These are phyloP conservation scores for Vultur gryphus DNA, from an alignment of 2,797 vertebrate species.

Conservation along the genomic window DNA sequence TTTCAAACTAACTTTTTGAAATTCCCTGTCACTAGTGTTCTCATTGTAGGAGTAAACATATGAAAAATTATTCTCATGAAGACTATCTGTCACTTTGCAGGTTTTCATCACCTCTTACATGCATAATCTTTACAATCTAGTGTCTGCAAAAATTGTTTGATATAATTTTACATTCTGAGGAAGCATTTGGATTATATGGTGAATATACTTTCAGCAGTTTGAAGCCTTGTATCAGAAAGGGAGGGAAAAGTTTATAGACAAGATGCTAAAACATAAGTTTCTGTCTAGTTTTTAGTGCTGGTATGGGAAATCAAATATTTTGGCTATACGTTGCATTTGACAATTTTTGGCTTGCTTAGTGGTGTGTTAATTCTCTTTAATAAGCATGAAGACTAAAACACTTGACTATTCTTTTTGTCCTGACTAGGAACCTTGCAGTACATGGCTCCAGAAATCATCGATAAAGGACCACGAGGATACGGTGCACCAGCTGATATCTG, in stretches of 20 bases:
- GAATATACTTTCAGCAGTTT: neutral
- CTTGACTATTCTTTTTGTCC: neutral
- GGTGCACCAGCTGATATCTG: constrained; percentile 80
- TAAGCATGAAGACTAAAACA: neutral
- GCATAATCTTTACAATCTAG: neutral
- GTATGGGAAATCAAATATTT: neutral
- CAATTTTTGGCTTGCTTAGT: neutral
- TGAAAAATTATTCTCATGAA: neutral
- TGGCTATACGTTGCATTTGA: neutral
- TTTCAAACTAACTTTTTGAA: neutral
- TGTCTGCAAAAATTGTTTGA: neutral
- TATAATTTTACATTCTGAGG: neutral
- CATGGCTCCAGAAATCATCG: constrained; percentile 81
- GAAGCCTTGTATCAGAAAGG: neutral
- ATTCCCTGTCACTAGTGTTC: neutral
- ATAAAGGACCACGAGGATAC: constrained; percentile 75
- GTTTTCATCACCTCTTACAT: neutral
- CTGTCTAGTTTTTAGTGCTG: neutral
- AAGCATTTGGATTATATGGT: neutral
- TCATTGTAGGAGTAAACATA: neutral
- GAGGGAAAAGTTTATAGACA: neutral
- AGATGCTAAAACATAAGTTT: neutral
- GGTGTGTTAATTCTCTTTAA: neutral
- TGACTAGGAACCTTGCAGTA: constrained; percentile 77
- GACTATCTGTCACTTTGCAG: neutral